These are phyloP conservation scores for Camponotus fellah DNA, from an alignment of 2,888 invertebrate genomes.

Conservation along the genomic window DNA sequence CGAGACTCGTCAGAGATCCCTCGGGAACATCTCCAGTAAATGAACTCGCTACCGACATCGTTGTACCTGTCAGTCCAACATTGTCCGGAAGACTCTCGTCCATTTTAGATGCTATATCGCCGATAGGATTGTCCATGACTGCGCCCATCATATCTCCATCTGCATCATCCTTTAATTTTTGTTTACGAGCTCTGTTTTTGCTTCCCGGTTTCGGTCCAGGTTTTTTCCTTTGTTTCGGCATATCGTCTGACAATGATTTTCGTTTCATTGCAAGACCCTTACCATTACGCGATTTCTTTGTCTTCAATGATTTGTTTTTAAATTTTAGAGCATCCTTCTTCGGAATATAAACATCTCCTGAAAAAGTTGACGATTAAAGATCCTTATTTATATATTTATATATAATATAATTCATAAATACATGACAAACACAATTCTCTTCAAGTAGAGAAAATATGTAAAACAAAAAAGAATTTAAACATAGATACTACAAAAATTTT, in stretches of 20 bases:
- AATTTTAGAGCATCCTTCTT: conserved; percentile 80
- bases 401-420: not conserved
- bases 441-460: not conserved
- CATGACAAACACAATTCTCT: not conserved
- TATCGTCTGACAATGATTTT: conserved; percentile 78
- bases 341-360: conserved; percentile 84
- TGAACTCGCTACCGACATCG: conserved; percentile 79
- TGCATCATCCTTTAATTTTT: conserved; percentile 73
- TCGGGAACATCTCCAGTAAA: conserved; percentile 73
- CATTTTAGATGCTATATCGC: conserved; percentile 69
- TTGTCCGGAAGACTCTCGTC: conserved; percentile 76
- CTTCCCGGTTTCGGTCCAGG: conserved; percentile 85
- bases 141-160: conserved; percentile 73
- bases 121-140: conserved; percentile 74
- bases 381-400: not conserved
- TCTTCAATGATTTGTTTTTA: conserved; percentile 81
- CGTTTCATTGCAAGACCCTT: conserved; percentile 81
- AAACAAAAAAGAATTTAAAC: too few species aligned
- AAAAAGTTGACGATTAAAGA: conserved; percentile 31
- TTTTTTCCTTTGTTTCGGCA: conserved; percentile 83
- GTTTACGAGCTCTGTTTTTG: conserved; percentile 80
- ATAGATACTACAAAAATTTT: too few species aligned
- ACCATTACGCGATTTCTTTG: conserved; percentile 79
- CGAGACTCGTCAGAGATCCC: conserved; percentile 81
- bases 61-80: conserved; percentile 69